These are phyloP conservation scores for Drosophila albomicans DNA, from an alignment of 1,140 invertebrate genomes.

Conservation along the genomic window DNA sequence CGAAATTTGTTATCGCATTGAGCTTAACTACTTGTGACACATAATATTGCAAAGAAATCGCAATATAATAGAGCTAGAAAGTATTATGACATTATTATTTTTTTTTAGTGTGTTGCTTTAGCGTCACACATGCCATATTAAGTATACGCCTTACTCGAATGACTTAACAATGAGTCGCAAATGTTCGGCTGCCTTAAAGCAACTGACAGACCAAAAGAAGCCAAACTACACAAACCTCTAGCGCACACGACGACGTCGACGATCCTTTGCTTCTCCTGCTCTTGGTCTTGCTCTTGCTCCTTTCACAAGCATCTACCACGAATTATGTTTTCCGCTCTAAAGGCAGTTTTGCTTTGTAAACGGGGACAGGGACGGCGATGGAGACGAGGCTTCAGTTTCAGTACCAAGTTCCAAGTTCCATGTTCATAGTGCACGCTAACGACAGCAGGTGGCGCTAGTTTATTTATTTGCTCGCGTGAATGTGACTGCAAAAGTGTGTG, in stretches of 20 bases:
- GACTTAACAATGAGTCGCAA: neutral
- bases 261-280: no score
- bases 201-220: slow-evolving; percentile 33
- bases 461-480: slow-evolving; percentile 75
- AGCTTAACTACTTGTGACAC: neutral
- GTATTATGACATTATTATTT: slow-evolving; percentile 9
- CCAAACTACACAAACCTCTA: slow-evolving; percentile 16
- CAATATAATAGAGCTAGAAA: neutral
- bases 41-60: neutral
- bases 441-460: slow-evolving; percentile 79
- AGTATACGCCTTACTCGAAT: neutral
- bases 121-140: neutral
- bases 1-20: neutral
- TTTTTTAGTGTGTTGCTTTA: neutral
- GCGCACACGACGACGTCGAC: neutral
- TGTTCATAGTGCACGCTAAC: slow-evolving; percentile 66
- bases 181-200: slow-evolving; percentile 10
- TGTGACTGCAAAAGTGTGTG: slow-evolving; percentile 7
- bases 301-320: slow-evolving; percentile 27
- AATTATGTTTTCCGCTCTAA: slow-evolving; percentile 69
- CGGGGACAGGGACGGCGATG: neutral
- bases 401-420: slow-evolving; percentile 16
- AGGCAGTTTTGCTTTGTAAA: slow-evolving; percentile 13
- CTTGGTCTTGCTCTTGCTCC: neutral
- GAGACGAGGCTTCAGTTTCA: slow-evolving; percentile 7